A percentile compares a stretch with the other conserved stretches of the same genome.
These are phyloP conservation scores for Girardinichthys multiradiatus DNA, from an alignment of 2,113 vertebrate species.

Conservation along the genomic window DNA sequence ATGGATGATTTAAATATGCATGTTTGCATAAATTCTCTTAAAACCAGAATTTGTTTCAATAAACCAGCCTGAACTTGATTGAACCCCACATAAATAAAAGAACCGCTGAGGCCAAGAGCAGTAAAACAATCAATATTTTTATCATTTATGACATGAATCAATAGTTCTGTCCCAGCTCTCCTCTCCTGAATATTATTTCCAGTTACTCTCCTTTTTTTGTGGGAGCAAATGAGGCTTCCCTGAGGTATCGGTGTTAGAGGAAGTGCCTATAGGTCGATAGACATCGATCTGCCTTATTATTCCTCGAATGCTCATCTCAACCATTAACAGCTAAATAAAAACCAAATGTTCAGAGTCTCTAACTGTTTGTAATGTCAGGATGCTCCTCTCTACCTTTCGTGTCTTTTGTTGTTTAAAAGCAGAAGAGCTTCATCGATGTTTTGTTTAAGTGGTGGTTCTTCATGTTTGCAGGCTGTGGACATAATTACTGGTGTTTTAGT, in stretches of 20 bases:
- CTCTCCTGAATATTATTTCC: slow-evolving; percentile 40
- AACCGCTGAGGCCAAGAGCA: not conserved
- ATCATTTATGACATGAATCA: slow-evolving; percentile 45
- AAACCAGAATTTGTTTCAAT: not conserved
- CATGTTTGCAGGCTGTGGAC: slow-evolving; percentile 7
- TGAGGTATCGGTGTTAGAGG: slow-evolving; percentile 43
- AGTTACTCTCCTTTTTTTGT: slow-evolving; percentile 27
- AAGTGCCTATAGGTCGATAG: slow-evolving; percentile 48
- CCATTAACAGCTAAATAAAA: slow-evolving; percentile 69
- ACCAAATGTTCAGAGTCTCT: slow-evolving; percentile 20
- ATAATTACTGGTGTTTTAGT: slow-evolving; percentile 47
- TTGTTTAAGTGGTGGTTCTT: slow-evolving; percentile 31
- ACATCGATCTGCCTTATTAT: slow-evolving; percentile 65
- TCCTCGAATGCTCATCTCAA: slow-evolving; percentile 43
- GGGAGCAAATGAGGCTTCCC: slow-evolving; percentile 38
- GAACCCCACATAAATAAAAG: slow-evolving; percentile 11
- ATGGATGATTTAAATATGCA: not conserved
- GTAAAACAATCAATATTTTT: slow-evolving; percentile 42
- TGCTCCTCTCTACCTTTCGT: not conserved
- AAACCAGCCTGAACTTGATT: not conserved
- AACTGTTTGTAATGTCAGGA: not conserved
- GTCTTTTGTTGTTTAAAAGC: slow-evolving; percentile 41
- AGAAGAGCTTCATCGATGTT: slow-evolving; percentile 39
- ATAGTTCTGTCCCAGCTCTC: slow-evolving; percentile 26
- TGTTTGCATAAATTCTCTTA: not conserved